Evolutionary conservation across 2,113 vertebrate species (phyloP), one percentile per base, ranked within the genome.

Genomic region (Daboia siamensis): DNA sequence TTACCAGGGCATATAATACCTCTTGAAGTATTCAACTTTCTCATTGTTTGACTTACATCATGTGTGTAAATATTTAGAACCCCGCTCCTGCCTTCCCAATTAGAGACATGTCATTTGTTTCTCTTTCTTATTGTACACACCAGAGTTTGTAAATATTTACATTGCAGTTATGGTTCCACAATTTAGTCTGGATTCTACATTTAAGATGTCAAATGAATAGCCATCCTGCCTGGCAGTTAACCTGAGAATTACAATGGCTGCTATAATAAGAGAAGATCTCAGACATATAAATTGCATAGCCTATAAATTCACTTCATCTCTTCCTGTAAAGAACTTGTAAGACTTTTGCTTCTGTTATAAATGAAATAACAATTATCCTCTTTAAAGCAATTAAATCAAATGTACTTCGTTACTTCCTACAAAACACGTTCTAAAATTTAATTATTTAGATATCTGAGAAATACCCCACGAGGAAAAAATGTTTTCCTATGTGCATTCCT

Each of bases 181-280:
- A 94, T 74, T 89, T 51, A 90, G 92, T 93, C 87, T 29, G 92
- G 90, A 91, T 86, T 94, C 88, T 46, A 54, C 90, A 92, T 51
- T 54, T 57, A 86, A 59, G 33, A 26, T 0, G 6, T 92, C 92
- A 93, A 88, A 55, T 52, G 87, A 10, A 2, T n/a, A 69, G 55
- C 57, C 84, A 90, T 94, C 90, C 89, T 92, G 55, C 91, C 89
- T 64, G 86, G 92, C 91, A 96, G 88, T 93, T 61, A 91, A 93
- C 15, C 59, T 87, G 69, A 88, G 51, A 93, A 80, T 93, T 93
- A 0, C 0, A 80, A 80, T 59, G 84, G 55, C 69, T 90, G 1
- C 88, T 93, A 3, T 44, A 90, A 48, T 55, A 91, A 92, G 91
- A 94, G 51, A 56, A 93, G 74, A 93, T 55, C 23, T 95, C 44